Conservation (phyloP, 2,888 invertebrate genomes). For the Adelognathus sp. region DNA sequence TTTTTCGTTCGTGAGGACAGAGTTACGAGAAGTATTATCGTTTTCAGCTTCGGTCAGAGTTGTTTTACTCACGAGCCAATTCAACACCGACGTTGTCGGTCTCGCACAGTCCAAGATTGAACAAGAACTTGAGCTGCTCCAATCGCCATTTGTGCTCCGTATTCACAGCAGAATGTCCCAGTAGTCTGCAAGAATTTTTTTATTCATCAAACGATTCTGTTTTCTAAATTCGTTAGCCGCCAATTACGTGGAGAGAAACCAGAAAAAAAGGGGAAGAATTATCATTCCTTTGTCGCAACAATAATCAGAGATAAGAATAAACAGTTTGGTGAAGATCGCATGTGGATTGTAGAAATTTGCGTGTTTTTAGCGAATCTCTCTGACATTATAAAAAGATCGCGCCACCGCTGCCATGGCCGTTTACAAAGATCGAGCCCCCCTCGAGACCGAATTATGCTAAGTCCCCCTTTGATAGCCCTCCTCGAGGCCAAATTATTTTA, state of each 20-base stretch:
- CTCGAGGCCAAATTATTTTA: too few species aligned
- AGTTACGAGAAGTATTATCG: not conserved
- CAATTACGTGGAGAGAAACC: not conserved
- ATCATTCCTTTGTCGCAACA: too few species aligned
- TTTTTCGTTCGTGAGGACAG: too few species aligned
- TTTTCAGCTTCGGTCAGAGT: not conserved
- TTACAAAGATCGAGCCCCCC: too few species aligned
- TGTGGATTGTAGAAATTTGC: too few species aligned
- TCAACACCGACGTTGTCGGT: constrained; percentile 84
- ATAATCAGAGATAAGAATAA: too few species aligned
- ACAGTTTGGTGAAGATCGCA: too few species aligned
- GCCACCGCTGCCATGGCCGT: too few species aligned
- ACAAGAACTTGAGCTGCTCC: constrained; percentile 85
- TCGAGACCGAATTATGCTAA: too few species aligned
- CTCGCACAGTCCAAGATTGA: constrained; percentile 86
- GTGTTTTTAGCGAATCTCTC: too few species aligned
- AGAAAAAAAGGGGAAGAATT: not conserved
- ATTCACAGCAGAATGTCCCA: constrained; percentile 83
- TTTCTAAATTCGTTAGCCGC: constrained; percentile 68
- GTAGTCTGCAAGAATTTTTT: constrained; percentile 77
- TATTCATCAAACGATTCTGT: constrained; percentile 65
- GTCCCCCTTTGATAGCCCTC: too few species aligned
- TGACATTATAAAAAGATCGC: too few species aligned
- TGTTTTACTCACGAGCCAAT: constrained; percentile 83
- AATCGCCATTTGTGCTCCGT: constrained; percentile 86